These are phyloP conservation scores for Patella ulyssiponensis DNA, from an alignment of 2,888 invertebrate species.

Conservation along the genomic window DNA sequence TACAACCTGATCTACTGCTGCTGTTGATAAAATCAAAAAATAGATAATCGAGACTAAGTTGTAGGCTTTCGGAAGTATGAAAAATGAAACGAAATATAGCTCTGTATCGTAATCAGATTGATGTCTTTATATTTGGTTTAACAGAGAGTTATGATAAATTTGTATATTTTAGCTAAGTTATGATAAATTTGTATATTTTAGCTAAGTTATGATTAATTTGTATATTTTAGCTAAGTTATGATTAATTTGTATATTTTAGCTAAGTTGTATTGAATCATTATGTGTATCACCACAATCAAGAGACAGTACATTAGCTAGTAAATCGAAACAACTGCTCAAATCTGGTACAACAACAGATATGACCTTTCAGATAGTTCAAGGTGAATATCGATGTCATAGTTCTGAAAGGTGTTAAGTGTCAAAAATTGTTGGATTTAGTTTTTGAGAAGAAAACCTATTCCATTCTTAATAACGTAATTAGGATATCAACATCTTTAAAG, in stretches of 20 bases:
- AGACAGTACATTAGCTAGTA: conserved; percentile 77
- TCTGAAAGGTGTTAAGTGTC: too few relatives aligned
- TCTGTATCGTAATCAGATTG: too few relatives aligned
- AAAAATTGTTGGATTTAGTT: too few relatives aligned
- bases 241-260: conserved; percentile 66
- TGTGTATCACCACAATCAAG: conserved; percentile 77
- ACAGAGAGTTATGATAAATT: neutral
- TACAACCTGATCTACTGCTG: too few relatives aligned
- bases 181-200: conserved; percentile 56
- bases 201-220: conserved; percentile 72
- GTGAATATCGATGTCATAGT: conserved; percentile 47
- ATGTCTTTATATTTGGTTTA: too few relatives aligned
- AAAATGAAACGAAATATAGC: too few relatives aligned
- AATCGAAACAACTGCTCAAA: conserved; percentile 76
- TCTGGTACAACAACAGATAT: conserved; percentile 77
- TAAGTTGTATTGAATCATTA: conserved; percentile 78
- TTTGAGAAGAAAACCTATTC: too few relatives aligned
- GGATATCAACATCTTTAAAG: too few relatives aligned
- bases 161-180: conserved; percentile 74
- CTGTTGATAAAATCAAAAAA: too few relatives aligned
- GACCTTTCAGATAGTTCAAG: conserved; percentile 77
- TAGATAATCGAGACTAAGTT: too few relatives aligned
- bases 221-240: conserved; percentile 74
- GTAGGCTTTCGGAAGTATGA: too few relatives aligned
- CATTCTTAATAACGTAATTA: too few relatives aligned